phyloP scores from a whole-genome alignment of 2,888 invertebrate species.

The Bellardia bayeri region DNA sequence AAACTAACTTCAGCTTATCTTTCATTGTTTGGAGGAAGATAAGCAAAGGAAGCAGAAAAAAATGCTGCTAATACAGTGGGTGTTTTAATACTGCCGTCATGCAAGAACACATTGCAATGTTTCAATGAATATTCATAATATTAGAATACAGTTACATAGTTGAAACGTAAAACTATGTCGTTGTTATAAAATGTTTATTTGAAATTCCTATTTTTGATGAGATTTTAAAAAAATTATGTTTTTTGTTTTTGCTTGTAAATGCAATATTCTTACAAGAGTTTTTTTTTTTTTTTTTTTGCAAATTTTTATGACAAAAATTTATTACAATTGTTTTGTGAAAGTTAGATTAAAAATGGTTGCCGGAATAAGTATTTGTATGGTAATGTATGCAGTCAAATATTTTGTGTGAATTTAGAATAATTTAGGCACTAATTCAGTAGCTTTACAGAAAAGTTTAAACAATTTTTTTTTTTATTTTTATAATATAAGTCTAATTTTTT shows the following conservation, averaged over 20 bases:
- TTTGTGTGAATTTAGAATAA: background rate
- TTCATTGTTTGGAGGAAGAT: background rate
- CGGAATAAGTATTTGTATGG: background rate
- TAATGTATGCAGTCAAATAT: background rate
- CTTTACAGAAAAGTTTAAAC: too few relatives aligned
- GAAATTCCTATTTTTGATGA: conserved; percentile 51
- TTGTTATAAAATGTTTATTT: conserved; percentile 42
- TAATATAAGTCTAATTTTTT: too few relatives aligned
- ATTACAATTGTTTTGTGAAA: conserved; percentile 26
- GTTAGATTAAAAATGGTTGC: conserved; percentile 34
- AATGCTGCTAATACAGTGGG: background rate
- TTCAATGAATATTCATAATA: conserved; percentile 57
- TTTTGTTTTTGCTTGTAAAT: conserved; percentile 10
- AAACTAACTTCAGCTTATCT: conserved; percentile 2
- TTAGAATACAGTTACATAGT: conserved; percentile 36
- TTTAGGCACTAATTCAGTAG: too few relatives aligned
- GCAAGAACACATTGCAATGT: conserved; percentile 7
- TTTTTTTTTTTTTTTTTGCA: background rate
- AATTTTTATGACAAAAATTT: background rate
- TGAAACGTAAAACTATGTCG: conserved; percentile 41
- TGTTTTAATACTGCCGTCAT: conserved; percentile 20
- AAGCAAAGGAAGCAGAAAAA: background rate
- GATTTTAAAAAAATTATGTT: conserved; percentile 34
- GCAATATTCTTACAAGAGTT: conserved; percentile 17
- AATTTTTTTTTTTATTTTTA: too few relatives aligned